Conservation (phyloP, 1,140 invertebrate genomes). For the Zaprionus africanus region DNA sequence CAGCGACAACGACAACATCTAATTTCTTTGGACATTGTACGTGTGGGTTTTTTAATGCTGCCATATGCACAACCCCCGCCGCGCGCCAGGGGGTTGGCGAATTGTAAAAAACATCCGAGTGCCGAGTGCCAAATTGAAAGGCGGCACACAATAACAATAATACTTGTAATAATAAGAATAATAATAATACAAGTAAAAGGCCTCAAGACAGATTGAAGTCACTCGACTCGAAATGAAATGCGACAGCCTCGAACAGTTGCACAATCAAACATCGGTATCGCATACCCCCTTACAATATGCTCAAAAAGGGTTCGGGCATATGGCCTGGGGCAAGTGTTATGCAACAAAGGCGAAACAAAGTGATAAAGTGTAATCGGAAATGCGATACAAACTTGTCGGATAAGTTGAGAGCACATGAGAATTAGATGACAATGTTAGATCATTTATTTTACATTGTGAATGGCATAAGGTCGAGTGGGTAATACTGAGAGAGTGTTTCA, state of each 20-base stretch:
- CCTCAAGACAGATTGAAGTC: conserved; percentile 84
- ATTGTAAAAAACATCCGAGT: conserved; percentile 59
- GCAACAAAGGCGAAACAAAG: conserved; percentile 10
- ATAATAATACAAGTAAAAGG: conserved; percentile 55
- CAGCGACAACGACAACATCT: conserved; percentile 60
- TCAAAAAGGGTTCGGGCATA: background rate
- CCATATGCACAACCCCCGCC: conserved; percentile 82
- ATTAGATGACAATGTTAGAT: background rate
- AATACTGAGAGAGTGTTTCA: background rate
- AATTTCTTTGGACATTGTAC: conserved; percentile 81
- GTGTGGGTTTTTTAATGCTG: conserved; percentile 83
- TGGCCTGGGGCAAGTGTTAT: conserved; percentile 1
- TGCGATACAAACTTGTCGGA: background rate
- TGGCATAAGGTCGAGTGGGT: background rate
- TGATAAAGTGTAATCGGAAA: background rate
- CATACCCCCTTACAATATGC: conserved; percentile 13
- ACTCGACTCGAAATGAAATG: conserved; percentile 83
- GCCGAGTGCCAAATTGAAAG: conserved; percentile 44
- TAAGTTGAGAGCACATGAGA: background rate
- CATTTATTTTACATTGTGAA: background rate
- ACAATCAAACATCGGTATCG: conserved; percentile 64
- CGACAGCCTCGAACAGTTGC: conserved; percentile 76
- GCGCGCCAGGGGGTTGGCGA: conserved; percentile 48
- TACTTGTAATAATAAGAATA: conserved; percentile 15
- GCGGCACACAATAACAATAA: conserved; percentile 57